A percentile compares a stretch with the other conserved stretches of the same genome.
Evolutionary conservation across 2,888 invertebrate species (phyloP).

Genomic region (Synergus itoensis): DNA sequence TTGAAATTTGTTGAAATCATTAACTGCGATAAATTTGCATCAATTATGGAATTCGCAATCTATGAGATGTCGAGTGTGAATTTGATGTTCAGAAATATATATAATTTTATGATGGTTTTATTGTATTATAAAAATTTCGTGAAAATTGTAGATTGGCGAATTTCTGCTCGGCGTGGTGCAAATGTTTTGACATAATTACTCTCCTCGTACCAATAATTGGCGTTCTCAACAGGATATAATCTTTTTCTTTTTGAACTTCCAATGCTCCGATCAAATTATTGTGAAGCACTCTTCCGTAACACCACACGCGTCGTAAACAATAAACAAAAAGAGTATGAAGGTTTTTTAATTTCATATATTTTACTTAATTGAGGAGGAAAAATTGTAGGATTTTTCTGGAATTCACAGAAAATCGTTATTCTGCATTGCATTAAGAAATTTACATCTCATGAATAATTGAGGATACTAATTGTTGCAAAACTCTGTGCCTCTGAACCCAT

Average conservation of each 20-base stretch:
- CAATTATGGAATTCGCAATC: background rate
- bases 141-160: background rate
- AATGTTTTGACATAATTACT: constrained; percentile 24
- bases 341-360: constrained; percentile 15
- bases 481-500: background rate
- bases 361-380: background rate
- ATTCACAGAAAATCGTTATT: background rate
- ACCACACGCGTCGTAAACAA: constrained; percentile 17
- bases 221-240: constrained; percentile 15
- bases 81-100: background rate
- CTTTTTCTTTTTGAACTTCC: constrained; percentile 17
- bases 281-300: constrained; percentile 28
- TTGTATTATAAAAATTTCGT: background rate
- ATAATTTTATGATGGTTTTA: background rate
- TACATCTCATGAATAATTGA: constrained; percentile 14
- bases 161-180: background rate
- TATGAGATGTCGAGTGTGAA: background rate
- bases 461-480: constrained; percentile 13
- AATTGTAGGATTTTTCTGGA: background rate
- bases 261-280: constrained; percentile 14
- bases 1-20: constrained; percentile 1
- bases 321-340: constrained; percentile 1
- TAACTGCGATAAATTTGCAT: background rate
- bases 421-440: background rate
- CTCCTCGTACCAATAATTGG: constrained; percentile 10